These are phyloP conservation scores for Adineta ricciae DNA, from an alignment of 2,888 invertebrate genomes.

Conservation along the genomic window DNA sequence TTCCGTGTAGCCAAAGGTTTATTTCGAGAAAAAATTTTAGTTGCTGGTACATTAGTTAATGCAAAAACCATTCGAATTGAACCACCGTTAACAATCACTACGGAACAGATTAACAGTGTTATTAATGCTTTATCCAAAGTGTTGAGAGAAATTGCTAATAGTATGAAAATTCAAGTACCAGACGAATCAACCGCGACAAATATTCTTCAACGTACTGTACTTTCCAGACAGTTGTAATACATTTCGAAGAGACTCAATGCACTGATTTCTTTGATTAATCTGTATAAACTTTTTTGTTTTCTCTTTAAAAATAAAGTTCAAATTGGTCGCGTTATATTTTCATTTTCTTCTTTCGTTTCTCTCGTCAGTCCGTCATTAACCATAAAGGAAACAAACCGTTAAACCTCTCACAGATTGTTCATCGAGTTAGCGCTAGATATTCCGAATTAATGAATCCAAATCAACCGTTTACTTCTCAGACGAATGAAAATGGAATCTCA, in stretches of 20 bases:
- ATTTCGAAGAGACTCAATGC: not conserved
- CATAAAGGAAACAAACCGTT: too few species aligned
- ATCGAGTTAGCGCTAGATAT: too few species aligned
- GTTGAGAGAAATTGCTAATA: not conserved
- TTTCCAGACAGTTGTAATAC: not conserved
- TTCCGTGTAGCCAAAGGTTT: not conserved
- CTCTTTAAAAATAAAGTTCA: too few species aligned
- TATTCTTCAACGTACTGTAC: not conserved
- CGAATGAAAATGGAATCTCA: not conserved
- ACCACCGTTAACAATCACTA: conserved; percentile 8
- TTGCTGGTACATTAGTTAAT: conserved; percentile 1
- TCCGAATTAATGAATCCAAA: not conserved
- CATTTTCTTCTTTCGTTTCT: too few species aligned
- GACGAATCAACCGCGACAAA: not conserved
- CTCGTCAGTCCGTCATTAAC: too few species aligned
- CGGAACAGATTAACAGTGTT: not conserved
- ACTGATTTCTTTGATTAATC: too few species aligned
- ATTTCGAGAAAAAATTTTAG: not conserved
- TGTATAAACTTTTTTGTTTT: too few species aligned
- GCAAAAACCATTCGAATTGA: conserved; percentile 12
- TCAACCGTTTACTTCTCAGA: not conserved
- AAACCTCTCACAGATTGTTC: too few species aligned
- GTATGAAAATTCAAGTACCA: not conserved
- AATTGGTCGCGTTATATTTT: too few species aligned
- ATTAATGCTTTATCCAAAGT: not conserved